Percentiles rank a stretch among this genome's conserved stretches.
These are phyloP conservation scores for Aphidoletes aphidimyza DNA, from an alignment of 2,888 invertebrate genomes.

Conservation along the genomic window DNA sequence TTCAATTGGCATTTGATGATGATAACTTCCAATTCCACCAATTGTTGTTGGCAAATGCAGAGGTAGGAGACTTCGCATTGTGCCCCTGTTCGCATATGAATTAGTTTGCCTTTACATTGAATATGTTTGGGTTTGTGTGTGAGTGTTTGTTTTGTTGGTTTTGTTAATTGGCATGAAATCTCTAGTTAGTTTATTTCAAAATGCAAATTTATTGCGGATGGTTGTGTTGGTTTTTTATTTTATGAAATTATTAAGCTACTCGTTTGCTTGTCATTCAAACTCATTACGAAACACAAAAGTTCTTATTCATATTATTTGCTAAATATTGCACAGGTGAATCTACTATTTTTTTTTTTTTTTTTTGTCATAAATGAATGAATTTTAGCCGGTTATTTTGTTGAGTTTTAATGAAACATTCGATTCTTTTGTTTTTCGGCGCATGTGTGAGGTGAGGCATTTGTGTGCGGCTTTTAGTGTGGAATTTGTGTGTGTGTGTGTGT, in stretches of 20 bases:
- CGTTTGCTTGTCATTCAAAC: background rate
- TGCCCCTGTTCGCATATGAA: conserved; percentile 63
- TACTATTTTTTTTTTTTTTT: background rate
- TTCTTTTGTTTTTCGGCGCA: conserved; percentile 48
- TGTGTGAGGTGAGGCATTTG: background rate
- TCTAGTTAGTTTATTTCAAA: conserved; percentile 54
- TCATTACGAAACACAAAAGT: conserved; percentile 36
- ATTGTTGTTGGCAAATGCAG: conserved; percentile 68
- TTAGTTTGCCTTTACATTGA: conserved; percentile 54
- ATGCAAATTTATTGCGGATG: conserved; percentile 47
- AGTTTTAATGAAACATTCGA: background rate
- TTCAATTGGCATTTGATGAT: conserved; percentile 62
- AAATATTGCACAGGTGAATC: background rate
- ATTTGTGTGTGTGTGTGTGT: background rate
- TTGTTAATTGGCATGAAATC: conserved; percentile 55
- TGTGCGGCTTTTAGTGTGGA: background rate
- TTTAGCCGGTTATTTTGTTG: background rate
- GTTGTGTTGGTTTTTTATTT: conserved; percentile 57
- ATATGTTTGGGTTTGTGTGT: conserved; percentile 43
- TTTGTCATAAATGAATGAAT: background rate
- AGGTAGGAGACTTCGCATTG: conserved; percentile 73
- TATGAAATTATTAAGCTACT: background rate
- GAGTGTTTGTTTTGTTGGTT: conserved; percentile 55
- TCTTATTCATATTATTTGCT: background rate
- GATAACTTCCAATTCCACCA: conserved; percentile 59